These are phyloP conservation scores for Cygnus olor DNA, from an alignment of 2,797 vertebrate genomes.

Conservation along the genomic window DNA sequence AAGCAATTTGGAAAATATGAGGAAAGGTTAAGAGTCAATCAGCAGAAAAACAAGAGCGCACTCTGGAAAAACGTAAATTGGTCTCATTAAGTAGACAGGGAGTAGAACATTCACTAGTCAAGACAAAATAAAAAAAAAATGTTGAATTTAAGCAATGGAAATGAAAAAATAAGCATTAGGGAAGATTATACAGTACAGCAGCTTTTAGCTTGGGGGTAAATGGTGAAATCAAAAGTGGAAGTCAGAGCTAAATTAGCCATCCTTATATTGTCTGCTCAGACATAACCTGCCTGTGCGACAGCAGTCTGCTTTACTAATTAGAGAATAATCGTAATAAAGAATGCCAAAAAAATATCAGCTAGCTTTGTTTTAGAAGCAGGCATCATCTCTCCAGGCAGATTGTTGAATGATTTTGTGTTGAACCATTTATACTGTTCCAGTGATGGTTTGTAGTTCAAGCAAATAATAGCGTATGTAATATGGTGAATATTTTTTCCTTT, in stretches of 20 bases:
- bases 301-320: not conserved
- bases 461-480: not conserved
- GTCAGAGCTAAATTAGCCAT: not conserved
- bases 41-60: not conserved
- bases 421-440: not conserved
- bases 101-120: not conserved
- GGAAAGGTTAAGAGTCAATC: not conserved
- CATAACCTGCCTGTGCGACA: not conserved
- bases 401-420: not conserved
- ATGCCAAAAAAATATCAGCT: not conserved
- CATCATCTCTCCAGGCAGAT: not conserved
- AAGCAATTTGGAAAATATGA: not conserved
- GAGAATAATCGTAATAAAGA: not conserved
- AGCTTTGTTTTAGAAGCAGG: not conserved
- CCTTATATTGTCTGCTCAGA: not conserved
- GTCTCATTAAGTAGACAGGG: not conserved
- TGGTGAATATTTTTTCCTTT: too few relatives aligned
- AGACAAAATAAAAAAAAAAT: constrained; percentile 4
- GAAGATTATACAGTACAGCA: not conserved
- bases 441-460: not conserved
- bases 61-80: not conserved
- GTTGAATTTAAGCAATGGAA: not conserved
- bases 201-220: not conserved
- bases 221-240: not conserved
- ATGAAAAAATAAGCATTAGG: not conserved